Conservation (phyloP, 92 coral and sea anemone species). For the Muricea muricata region DNA sequence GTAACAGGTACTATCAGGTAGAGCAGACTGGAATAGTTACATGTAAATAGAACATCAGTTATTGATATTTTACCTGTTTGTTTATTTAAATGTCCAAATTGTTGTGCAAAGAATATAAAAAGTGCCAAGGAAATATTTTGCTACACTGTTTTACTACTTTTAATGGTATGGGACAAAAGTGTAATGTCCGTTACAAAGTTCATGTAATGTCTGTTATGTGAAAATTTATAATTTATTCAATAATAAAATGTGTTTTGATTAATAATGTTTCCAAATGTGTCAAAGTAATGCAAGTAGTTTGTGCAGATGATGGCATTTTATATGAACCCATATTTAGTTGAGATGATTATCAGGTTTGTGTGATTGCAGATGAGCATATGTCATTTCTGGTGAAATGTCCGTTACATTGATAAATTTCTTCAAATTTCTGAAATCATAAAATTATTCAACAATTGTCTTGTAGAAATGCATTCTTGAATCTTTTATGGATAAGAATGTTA, state of each 20-base stretch:
- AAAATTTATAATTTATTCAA: background rate
- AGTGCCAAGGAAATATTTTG: background rate
- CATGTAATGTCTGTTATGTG: background rate
- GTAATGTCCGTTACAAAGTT: slow-evolving; percentile 9
- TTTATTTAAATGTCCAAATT: no score
- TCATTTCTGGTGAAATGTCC: slow-evolving; percentile 14
- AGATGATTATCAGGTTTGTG: background rate
- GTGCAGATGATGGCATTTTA: no score
- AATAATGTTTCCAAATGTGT: background rate
- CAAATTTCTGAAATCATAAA: background rate
- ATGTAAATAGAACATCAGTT: background rate
- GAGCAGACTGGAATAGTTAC: background rate
- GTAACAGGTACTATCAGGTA: background rate
- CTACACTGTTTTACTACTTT: background rate
- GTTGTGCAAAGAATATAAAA: background rate
- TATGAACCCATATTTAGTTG: background rate
- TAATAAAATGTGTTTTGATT: background rate
- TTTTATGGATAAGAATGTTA: background rate
- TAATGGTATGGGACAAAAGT: slow-evolving; percentile 8
- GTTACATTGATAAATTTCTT: background rate
- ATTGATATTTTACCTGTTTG: no score
- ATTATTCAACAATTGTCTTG: background rate
- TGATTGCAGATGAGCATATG: slow-evolving; percentile 1
- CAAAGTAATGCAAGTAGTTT: background rate
- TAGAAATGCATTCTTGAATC: background rate